phyloP scores from a whole-genome alignment of 1,140 invertebrate genomes.

The Ceratina japonica region DNA sequence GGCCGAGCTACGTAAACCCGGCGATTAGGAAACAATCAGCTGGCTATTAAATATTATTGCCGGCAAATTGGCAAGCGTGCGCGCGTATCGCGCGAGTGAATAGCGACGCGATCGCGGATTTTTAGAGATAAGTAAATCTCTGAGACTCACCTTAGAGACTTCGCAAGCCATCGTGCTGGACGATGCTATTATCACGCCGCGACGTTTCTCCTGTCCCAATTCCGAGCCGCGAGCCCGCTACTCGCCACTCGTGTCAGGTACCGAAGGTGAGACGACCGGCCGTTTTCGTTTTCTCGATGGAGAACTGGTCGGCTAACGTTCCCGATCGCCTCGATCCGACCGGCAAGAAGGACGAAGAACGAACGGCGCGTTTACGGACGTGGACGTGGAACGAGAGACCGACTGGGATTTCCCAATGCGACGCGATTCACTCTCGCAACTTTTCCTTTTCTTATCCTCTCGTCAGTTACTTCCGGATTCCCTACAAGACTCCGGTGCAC shows the following conservation, averaged over 20 bases:
- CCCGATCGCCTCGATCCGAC: neutral
- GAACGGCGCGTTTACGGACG: slow-evolving; percentile 12
- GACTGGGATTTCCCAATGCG: slow-evolving; percentile 41
- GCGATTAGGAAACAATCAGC: slow-evolving; percentile 36
- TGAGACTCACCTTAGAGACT: slow-evolving; percentile 66
- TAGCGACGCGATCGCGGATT: neutral
- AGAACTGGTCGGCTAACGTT: neutral
- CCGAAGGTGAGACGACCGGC: neutral
- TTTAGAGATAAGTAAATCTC: neutral
- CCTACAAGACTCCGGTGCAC: slow-evolving; percentile 18
- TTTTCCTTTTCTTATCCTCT: neutral
- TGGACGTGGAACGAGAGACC: slow-evolving; percentile 2
- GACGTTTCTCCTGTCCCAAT: slow-evolving; percentile 55
- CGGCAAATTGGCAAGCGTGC: slow-evolving; percentile 13
- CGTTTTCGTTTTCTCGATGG: neutral
- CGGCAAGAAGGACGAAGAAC: neutral
- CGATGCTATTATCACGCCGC: slow-evolving; percentile 64
- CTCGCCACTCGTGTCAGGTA: slow-evolving; percentile 12
- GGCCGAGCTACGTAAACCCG: neutral
- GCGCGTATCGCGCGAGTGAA: slow-evolving; percentile 20
- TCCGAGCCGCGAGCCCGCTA: slow-evolving; percentile 14
- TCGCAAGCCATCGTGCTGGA: slow-evolving; percentile 70
- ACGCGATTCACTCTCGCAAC: slow-evolving; percentile 24
- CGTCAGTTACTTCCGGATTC: slow-evolving; percentile 17
- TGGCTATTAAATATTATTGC: slow-evolving; percentile 12